A percentile compares a stretch with the other conserved stretches of the same genome.
Evolutionary conservation across 2,113 vertebrate genomes (phyloP).

Genomic region (Ptyas mucosa): DNA sequence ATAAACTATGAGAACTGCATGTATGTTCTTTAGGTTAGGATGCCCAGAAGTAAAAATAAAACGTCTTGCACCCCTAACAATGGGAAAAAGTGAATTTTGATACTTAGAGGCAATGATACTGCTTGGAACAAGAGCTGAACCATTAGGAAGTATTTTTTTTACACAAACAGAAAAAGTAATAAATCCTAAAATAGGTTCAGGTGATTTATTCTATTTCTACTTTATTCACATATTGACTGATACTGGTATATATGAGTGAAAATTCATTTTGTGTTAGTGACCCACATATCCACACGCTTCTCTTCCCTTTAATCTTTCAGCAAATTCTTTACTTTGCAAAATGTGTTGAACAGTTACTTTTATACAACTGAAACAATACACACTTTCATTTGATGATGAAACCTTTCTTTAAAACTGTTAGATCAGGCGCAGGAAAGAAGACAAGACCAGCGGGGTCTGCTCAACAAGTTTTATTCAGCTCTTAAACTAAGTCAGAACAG

Average conservation of each 20-base stretch:
- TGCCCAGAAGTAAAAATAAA: background rate
- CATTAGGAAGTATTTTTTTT: background rate
- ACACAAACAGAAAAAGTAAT: background rate
- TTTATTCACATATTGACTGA: background rate
- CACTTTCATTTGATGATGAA: background rate
- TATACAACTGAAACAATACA: background rate
- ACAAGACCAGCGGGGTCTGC: too few species aligned
- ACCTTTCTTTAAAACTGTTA: background rate
- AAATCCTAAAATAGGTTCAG: background rate
- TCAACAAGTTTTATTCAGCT: too few species aligned
- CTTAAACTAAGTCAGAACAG: too few species aligned
- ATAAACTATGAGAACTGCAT: constrained; percentile 63
- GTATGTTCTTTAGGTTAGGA: constrained; percentile 70
- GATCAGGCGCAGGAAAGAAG: too few species aligned
- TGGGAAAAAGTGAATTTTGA: background rate
- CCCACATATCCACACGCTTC: background rate
- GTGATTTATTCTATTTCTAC: background rate
- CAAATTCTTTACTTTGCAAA: background rate
- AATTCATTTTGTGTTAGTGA: background rate
- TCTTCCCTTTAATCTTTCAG: background rate
- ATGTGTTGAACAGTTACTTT: background rate
- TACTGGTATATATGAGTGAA: background rate
- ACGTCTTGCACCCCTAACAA: background rate
- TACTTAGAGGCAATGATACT: too few species aligned
- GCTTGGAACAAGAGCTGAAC: background rate